Base-by-base conservation (phyloP, 2,113 vertebrate species). In the Notarius lentiginosus region DNA sequence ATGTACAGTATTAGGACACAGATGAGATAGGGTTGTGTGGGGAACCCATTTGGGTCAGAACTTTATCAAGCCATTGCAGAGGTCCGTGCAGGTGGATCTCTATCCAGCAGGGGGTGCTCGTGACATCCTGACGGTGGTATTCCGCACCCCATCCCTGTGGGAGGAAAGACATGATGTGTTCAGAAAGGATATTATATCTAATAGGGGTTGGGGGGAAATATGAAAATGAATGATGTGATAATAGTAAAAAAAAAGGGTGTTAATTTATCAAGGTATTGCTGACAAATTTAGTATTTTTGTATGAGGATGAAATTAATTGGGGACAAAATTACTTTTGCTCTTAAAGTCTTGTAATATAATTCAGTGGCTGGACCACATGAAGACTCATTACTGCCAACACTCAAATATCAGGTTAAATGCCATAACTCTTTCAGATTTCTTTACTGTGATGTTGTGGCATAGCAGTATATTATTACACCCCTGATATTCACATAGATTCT, bases 41-140 rank as follows among this genome's bases (percentile, higher is more conserved):
- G 1, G 98, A 99, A 75, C 98, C 98, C 98, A 99, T 99, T 91
- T 99, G 98, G 30, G 98, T 99, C 87, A 99, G 95, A 86, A 99
- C 98, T 92, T 99, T 99, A 94, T 99, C 98, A 94, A 99, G 90
- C 98, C 98, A 99, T 93, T 99, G 98, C 91, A 99, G 94, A 0
- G 98, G 98, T 85, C 98, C 98, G 0, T 99, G 97, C 87, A 99
- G 96, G 80, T 99, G 98, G 49, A 99, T 96, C 94, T 99, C 98
- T 61, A 99, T 98, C 98, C 98, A 99, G 95, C 98, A 99, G 88
- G 98, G 98, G 0, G 98, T 99, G 95, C 98, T 99, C 30, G 98
- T 99, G 90, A 99, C 97, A 85, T 99, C 98, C 88, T 99, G 98
- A 2, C 98, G 97, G 91, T 99, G 98, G 90, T 99, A 99, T 87